Percentiles rank a stretch among this genome's conserved stretches.
Conservation (phyloP, 2,113 vertebrate species). For the Carassius carassius region DNA sequence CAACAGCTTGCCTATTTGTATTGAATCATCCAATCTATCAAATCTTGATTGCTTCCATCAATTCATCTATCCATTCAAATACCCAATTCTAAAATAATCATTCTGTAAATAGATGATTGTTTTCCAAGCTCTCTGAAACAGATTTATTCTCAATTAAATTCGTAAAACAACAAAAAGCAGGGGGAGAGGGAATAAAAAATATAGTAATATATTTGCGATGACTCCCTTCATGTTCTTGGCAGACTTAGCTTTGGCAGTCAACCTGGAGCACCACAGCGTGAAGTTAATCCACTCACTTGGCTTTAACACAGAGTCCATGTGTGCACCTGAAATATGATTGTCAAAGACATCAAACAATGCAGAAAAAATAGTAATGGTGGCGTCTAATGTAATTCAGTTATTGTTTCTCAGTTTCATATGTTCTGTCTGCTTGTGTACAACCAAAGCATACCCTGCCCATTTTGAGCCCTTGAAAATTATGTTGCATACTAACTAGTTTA, state of each 20-base stretch:
- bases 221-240: not conserved
- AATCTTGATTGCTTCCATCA: not conserved
- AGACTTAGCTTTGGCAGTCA: constrained; percentile 1
- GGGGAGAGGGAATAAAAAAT: not conserved
- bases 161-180: not conserved
- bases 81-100: not conserved
- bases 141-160: not conserved
- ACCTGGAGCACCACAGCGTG: constrained; percentile 10
- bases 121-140: not conserved
- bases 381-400: not conserved
- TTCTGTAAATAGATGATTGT: not conserved
- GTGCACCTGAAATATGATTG: not conserved
- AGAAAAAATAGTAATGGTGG: not conserved
- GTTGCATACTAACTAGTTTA: not conserved
- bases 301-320: not conserved
- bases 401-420: not conserved
- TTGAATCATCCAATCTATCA: not conserved
- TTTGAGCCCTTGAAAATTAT: not conserved
- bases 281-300: not conserved
- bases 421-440: not conserved
- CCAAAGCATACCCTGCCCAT: not conserved
- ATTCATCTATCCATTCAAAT: not conserved
- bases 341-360: not conserved
- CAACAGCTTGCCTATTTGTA: not conserved
- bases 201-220: not conserved